These are phyloP conservation scores for Lagorchestes hirsutus DNA, from an alignment of 2,797 vertebrate species.

Conservation along the genomic window DNA sequence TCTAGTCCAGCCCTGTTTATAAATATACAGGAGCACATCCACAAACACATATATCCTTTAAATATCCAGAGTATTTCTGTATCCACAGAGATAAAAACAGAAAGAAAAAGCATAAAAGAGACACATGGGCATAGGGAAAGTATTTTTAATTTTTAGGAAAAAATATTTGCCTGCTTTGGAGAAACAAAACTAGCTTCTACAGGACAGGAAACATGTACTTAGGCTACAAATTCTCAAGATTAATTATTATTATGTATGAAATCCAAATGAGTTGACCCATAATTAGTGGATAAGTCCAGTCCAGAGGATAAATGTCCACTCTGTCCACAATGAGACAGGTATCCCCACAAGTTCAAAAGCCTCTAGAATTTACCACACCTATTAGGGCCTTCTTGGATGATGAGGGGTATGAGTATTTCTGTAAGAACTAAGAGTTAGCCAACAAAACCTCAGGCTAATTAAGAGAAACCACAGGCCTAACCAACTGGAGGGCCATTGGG, in stretches of 20 bases:
- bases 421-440: conserved; percentile 63
- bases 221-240: conserved; percentile 75
- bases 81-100: conserved; percentile 77
- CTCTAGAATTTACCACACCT: conserved; percentile 68
- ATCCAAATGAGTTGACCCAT: conserved; percentile 80
- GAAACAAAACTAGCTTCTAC: conserved; percentile 64
- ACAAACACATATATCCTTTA: conserved; percentile 78
- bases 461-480: conserved; percentile 79
- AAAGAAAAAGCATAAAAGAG: conserved; percentile 73
- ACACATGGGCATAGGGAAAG: conserved; percentile 62
- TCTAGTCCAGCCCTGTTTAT: conserved; percentile 79
- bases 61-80: conserved; percentile 63
- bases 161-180: conserved; percentile 70
- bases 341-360: conserved; percentile 69
- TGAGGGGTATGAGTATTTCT: conserved; percentile 64
- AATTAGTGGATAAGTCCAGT: conserved; percentile 79
- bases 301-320: conserved; percentile 76
- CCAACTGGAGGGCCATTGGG: conserved; percentile 79
- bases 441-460: conserved; percentile 76
- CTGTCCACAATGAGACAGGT: conserved; percentile 76
- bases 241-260: conserved; percentile 79
- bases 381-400: conserved; percentile 72
- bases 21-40: conserved; percentile 72
- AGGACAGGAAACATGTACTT: conserved; percentile 79
- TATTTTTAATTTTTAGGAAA: conserved; percentile 79